Conservation (phyloP, 2,113 vertebrate genomes). For the Rhegmatorhina hoffmannsi region DNA sequence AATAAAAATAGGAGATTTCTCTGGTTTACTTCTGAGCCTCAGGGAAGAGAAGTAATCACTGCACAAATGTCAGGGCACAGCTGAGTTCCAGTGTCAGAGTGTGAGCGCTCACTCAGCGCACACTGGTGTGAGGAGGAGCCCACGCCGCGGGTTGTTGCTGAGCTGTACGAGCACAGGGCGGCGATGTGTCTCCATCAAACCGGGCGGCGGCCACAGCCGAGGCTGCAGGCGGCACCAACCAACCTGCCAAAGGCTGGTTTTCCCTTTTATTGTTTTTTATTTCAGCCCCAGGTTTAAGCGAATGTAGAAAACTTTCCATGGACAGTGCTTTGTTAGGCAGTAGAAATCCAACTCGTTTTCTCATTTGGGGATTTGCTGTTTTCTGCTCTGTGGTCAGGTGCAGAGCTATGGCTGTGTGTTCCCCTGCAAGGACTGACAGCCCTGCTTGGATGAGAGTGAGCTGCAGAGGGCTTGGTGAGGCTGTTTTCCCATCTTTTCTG, state of each 20-base stretch:
- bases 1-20: neutral
- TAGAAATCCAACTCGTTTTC: neutral
- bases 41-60: neutral
- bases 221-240: neutral
- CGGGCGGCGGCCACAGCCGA: neutral
- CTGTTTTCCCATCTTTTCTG: neutral
- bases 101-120: neutral
- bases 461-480: neutral
- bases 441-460: neutral
- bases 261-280: neutral
- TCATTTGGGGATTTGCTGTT: neutral
- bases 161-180: neutral
- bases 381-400: neutral
- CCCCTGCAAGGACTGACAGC: neutral
- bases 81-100: neutral
- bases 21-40: constrained; percentile 3
- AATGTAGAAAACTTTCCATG: neutral
- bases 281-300: neutral
- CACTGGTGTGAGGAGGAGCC: neutral
- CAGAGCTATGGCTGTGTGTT: neutral
- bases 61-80: neutral
- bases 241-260: neutral
- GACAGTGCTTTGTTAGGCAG: neutral
- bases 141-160: neutral
- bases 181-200: neutral